These are phyloP conservation scores for Prunella strophiata DNA, from an alignment of 2,797 vertebrate genomes.

Conservation along the genomic window DNA sequence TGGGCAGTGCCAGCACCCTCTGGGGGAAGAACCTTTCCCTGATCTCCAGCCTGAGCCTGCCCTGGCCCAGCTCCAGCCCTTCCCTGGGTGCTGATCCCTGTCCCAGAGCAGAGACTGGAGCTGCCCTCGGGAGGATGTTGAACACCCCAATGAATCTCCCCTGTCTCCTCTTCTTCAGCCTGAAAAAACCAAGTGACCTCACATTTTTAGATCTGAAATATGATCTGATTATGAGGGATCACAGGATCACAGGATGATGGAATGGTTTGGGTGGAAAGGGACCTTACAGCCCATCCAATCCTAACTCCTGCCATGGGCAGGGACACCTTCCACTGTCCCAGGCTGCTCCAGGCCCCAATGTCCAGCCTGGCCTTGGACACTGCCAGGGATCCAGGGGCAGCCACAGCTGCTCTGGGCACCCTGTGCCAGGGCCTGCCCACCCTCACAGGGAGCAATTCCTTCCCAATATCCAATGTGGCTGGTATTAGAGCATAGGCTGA, in stretches of 20 bases:
- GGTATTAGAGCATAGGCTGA: not conserved
- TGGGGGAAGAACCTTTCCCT: not conserved
- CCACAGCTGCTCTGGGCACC: not conserved
- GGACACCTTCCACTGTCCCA: not conserved
- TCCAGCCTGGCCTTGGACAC: not conserved
- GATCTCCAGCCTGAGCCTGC: not conserved
- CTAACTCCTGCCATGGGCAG: not conserved
- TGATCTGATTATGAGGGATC: not conserved
- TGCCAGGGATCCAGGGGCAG: not conserved
- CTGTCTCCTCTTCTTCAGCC: not conserved
- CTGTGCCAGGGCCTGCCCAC: not conserved
- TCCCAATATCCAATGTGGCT: fast-evolving
- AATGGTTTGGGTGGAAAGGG: not conserved
- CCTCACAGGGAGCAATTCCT: not conserved
- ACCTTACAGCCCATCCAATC: fast-evolving
- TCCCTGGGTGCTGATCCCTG: not conserved
- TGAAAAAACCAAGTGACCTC: not conserved
- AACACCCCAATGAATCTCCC: not conserved
- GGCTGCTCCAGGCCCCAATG: not conserved
- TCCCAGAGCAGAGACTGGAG: not conserved
- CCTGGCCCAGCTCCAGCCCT: not conserved
- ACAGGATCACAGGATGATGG: not conserved
- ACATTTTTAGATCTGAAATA: not conserved
- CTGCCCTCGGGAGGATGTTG: fast-evolving
- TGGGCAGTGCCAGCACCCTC: not conserved